Percentiles rank a stretch among this genome's conserved stretches.
phyloP scores from a whole-genome alignment of 2,888 invertebrate genomes.

The Criorhina ranunculi region DNA sequence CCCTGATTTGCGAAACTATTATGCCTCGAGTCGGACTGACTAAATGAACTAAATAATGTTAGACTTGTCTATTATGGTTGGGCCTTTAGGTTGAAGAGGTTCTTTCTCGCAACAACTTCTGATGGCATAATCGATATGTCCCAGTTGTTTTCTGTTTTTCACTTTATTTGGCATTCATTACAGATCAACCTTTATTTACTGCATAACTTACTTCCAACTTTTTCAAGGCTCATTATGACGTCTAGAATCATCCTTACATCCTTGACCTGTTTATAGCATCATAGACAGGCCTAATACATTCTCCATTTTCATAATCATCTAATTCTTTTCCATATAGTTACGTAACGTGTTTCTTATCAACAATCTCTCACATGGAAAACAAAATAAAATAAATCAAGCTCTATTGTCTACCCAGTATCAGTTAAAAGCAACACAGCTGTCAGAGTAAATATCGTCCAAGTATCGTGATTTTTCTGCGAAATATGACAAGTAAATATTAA shows the following conservation, averaged over 20 bases:
- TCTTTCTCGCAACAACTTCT: too few species aligned
- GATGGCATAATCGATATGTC: too few species aligned
- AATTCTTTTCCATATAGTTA: constrained; percentile 10
- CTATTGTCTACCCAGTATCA: not conserved
- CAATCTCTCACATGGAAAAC: not conserved
- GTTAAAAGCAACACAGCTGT: not conserved
- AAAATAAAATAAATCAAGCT: not conserved
- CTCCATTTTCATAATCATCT: not conserved
- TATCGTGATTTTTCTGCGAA: not conserved
- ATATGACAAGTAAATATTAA: constrained; percentile 6
- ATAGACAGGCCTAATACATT: not conserved
- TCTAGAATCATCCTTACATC: not conserved
- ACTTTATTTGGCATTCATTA: too few species aligned
- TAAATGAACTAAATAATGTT: too few species aligned
- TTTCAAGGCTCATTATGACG: too few species aligned
- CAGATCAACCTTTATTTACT: too few species aligned
- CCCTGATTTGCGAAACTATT: too few species aligned
- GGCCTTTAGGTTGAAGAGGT: too few species aligned
- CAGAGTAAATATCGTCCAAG: not conserved
- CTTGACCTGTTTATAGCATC: constrained; percentile 12
- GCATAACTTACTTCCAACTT: too few species aligned
- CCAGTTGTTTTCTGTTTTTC: too few species aligned
- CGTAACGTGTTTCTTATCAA: constrained; percentile 2
- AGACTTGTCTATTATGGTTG: too few species aligned
- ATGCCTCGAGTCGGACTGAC: too few species aligned